These are phyloP conservation scores for Corbicula japonica DNA, from an alignment of 2,888 invertebrate genomes.

Conservation along the genomic window DNA sequence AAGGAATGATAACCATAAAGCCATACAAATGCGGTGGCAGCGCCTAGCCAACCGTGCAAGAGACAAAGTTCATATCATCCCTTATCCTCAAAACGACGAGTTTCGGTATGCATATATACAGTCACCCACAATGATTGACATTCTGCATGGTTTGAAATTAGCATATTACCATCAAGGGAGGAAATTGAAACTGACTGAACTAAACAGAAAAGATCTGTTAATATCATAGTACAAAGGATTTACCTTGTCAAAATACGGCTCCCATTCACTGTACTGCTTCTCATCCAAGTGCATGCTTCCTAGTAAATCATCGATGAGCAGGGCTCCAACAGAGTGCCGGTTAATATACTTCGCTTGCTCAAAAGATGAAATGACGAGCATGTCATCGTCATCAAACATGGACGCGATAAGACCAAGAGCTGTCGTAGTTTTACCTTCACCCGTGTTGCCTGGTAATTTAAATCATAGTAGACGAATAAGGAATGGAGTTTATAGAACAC, in stretches of 20 bases:
- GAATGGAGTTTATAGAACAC: neutral
- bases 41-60: no score
- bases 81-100: no score
- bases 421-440: slow-evolving; percentile 49
- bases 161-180: no score
- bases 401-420: slow-evolving; percentile 45
- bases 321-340: slow-evolving; percentile 29
- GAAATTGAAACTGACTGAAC: no score
- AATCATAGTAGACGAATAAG: neutral
- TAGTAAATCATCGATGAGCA: slow-evolving; percentile 49
- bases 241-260: slow-evolving; percentile 34
- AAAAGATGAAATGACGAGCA: slow-evolving; percentile 28
- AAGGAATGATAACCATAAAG: no score
- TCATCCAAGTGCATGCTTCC: slow-evolving; percentile 54
- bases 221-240: neutral
- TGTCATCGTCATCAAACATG: slow-evolving; percentile 45
- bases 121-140: no score
- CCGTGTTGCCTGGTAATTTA: slow-evolving; percentile 33
- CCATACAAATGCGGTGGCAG: no score
- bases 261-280: slow-evolving; percentile 36
- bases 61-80: no score
- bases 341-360: slow-evolving; percentile 45
- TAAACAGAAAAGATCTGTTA: no score
- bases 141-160: no score
- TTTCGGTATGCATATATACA: no score